Evolutionary conservation across 2,888 invertebrate genomes (phyloP).

Genomic region (Erebia aethiops): DNA sequence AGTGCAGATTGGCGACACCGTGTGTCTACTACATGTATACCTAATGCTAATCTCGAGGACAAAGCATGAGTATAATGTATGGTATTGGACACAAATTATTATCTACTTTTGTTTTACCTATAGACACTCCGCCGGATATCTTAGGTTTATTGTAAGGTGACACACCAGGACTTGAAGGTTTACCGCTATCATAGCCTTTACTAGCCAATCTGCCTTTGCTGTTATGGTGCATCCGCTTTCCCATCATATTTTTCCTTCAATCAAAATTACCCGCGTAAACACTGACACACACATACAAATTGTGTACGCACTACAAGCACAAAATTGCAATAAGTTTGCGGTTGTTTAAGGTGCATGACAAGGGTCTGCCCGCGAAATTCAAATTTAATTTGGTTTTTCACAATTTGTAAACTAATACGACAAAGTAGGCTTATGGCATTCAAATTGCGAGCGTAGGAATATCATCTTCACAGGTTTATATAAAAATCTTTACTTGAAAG

Average conservation of each 20-base stretch:
- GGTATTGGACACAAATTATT: constrained; percentile 82
- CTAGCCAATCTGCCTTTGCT: constrained; percentile 77
- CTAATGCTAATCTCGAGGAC: no score
- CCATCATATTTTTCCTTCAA: constrained; percentile 67
- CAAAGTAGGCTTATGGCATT: no score
- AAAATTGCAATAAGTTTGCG: background rate
- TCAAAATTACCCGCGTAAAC: constrained; percentile 72
- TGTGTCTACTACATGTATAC: no score
- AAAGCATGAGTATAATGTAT: no score
- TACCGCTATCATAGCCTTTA: constrained; percentile 77
- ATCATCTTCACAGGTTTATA: no score
- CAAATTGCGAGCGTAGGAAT: no score
- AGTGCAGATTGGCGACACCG: no score
- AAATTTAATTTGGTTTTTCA: no score
- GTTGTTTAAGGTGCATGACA: background rate
- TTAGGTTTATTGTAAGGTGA: constrained; percentile 78
- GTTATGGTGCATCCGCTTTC: constrained; percentile 80
- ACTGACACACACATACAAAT: constrained; percentile 47
- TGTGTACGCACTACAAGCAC: background rate
- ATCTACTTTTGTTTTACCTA: constrained; percentile 73
- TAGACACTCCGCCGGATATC: constrained; percentile 68
- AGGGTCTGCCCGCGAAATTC: no score
- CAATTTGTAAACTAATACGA: no score
- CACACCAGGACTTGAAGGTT: constrained; percentile 78
- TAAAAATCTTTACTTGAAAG: no score